These are phyloP conservation scores for Tiliacea citrago DNA, from an alignment of 2,888 invertebrate genomes.

Conservation along the genomic window DNA sequence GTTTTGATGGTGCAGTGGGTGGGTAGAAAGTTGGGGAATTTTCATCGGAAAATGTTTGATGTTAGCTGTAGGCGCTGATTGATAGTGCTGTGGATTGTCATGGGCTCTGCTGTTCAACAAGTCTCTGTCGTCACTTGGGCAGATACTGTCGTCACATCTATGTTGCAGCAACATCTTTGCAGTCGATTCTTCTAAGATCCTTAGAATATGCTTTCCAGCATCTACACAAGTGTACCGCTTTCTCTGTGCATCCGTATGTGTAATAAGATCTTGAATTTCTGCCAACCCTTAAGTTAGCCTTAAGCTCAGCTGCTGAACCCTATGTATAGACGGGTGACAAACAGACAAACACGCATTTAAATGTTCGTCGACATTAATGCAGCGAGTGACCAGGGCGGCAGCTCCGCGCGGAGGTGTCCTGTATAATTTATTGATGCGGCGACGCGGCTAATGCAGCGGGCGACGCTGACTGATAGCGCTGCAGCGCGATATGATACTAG, in stretches of 20 bases:
- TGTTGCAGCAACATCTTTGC: not conserved
- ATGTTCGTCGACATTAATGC: conserved; percentile 76
- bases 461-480: conserved; percentile 89
- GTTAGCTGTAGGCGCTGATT: conserved; percentile 48
- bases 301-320: conserved; percentile 50
- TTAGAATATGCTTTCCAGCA: not conserved
- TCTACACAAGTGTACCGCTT: not conserved
- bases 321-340: conserved; percentile 59
- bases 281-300: conserved; percentile 62
- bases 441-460: conserved; percentile 88
- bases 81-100: conserved; percentile 18
- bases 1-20: conserved; percentile 55
- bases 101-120: conserved; percentile 26
- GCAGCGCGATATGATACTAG: conserved; percentile 86
- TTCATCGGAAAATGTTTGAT: conserved; percentile 22
- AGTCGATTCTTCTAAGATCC: not conserved
- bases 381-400: conserved; percentile 81
- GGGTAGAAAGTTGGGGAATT: conserved; percentile 46
- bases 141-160: not conserved
- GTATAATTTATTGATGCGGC: conserved; percentile 87
- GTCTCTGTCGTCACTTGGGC: not conserved
- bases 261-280: conserved; percentile 57
- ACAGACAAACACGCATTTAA: conserved; percentile 72
- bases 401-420: conserved; percentile 78
- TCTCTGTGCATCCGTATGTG: not conserved